A percentile compares a stretch with the other conserved stretches of the same genome.
These are phyloP conservation scores for Corythornis cristatus DNA, from an alignment of 2,113 vertebrate genomes.

Conservation along the genomic window DNA sequence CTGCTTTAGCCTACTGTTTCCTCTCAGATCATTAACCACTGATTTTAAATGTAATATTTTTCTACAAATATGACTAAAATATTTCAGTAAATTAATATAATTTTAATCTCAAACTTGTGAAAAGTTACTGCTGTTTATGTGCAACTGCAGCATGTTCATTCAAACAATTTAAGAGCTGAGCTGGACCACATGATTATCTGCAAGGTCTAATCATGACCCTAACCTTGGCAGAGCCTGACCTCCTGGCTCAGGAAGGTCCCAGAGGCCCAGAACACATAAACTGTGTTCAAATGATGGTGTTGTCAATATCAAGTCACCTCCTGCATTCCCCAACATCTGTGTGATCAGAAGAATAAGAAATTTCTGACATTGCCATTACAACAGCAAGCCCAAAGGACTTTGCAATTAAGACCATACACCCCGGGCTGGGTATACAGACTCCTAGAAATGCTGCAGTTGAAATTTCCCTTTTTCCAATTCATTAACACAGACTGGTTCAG, in stretches of 20 bases:
- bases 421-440: neutral
- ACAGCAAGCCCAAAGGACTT: neutral
- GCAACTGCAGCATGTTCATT: neutral
- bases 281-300: neutral
- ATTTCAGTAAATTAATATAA: neutral
- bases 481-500: neutral
- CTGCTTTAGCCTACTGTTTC: neutral
- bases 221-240: neutral
- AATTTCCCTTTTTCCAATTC: neutral
- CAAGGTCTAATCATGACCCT: neutral
- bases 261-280: neutral
- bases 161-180: neutral
- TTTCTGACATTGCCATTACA: neutral
- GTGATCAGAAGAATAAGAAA: neutral
- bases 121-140: neutral
- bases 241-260: neutral
- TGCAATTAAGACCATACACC: neutral
- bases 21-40: neutral
- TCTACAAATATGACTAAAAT: neutral
- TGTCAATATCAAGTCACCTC: neutral
- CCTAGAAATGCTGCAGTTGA: neutral
- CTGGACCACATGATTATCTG: neutral
- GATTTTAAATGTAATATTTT: neutral
- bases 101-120: neutral
- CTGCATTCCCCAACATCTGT: neutral